phyloP scores from a whole-genome alignment of 2,113 vertebrate genomes.

The Boulengerochromis microlepis region DNA sequence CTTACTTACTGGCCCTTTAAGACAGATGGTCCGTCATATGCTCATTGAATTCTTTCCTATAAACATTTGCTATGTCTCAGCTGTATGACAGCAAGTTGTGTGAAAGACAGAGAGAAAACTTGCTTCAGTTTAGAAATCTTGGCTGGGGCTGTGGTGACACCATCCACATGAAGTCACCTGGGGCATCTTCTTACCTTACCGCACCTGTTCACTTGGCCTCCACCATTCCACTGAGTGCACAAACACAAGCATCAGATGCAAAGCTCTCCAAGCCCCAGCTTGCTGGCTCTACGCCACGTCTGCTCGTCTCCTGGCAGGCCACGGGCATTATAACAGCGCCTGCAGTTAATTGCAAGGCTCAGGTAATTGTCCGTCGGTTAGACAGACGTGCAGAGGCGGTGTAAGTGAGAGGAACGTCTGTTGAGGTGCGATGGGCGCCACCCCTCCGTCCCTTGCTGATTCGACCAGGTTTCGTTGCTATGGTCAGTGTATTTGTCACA shows the following conservation, averaged over 20 bases:
- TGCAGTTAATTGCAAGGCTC: conserved; percentile 55
- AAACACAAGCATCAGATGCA: not conserved
- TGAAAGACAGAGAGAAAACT: conserved; percentile 9
- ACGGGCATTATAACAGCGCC: conserved; percentile 29
- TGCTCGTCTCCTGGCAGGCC: conserved; percentile 29
- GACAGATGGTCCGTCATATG: conserved; percentile 38
- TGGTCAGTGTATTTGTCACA: conserved; percentile 78
- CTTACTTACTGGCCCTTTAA: conserved; percentile 13
- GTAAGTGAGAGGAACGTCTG: conserved; percentile 4
- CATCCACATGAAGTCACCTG: conserved; percentile 35
- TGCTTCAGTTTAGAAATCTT: conserved; percentile 24
- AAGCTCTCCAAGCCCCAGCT: not conserved
- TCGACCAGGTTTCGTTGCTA: conserved; percentile 44
- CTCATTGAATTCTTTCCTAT: conserved; percentile 27
- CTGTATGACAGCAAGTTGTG: not conserved
- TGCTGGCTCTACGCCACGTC: not conserved
- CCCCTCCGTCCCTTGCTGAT: conserved; percentile 50
- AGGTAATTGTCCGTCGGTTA: conserved; percentile 56
- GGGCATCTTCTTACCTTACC: conserved; percentile 37
- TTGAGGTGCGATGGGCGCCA: conserved; percentile 26
- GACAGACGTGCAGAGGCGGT: conserved; percentile 1
- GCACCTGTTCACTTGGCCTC: conserved; percentile 59
- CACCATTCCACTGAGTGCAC: conserved; percentile 13
- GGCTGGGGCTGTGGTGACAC: conserved; percentile 1
- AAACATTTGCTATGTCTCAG: conserved; percentile 29